Evolutionary conservation across 2,888 invertebrate species (phyloP).

Genomic region (Heliothis peltigera): DNA sequence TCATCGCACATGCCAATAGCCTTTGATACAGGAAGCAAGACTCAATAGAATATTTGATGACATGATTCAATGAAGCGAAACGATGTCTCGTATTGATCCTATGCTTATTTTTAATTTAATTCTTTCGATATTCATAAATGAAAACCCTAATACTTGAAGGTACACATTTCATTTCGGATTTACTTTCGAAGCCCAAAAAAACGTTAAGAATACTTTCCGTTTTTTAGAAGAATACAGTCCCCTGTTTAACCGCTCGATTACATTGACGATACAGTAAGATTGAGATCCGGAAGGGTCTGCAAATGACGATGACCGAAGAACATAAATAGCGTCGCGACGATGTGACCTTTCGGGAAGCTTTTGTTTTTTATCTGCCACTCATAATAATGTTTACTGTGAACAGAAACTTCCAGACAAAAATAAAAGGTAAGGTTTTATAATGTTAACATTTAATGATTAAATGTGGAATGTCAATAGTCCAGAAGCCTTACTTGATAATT

Average conservation of each 20-base stretch:
- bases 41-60: conserved; percentile 23
- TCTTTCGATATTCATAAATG: too few species aligned
- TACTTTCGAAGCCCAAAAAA: too few species aligned
- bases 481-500: conserved; percentile 19
- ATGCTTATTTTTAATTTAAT: neutral
- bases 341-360: conserved; percentile 21
- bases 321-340: conserved; percentile 15
- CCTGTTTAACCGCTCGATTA: too few species aligned
- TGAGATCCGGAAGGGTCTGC: conserved; percentile 24
- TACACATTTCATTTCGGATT: too few species aligned
- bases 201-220: too few species aligned
- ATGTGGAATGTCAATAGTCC: conserved; percentile 10
- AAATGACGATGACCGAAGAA: conserved; percentile 24
- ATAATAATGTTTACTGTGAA: neutral
- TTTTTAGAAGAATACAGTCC: too few species aligned
- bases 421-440: conserved; percentile 10
- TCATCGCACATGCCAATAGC: conserved; percentile 16
- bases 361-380: conserved; percentile 12
- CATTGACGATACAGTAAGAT: too few species aligned
- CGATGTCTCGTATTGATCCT: conserved; percentile 13
- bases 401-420: conserved; percentile 7
- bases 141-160: too few species aligned
- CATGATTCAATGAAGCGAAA: conserved; percentile 4
- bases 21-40: conserved; percentile 19
- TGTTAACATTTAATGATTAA: too few species aligned